Evolutionary conservation across 2,888 invertebrate genomes (phyloP), one percentile per base, ranked within the genome.

Genomic region (Drosophila mulleri): DNA sequence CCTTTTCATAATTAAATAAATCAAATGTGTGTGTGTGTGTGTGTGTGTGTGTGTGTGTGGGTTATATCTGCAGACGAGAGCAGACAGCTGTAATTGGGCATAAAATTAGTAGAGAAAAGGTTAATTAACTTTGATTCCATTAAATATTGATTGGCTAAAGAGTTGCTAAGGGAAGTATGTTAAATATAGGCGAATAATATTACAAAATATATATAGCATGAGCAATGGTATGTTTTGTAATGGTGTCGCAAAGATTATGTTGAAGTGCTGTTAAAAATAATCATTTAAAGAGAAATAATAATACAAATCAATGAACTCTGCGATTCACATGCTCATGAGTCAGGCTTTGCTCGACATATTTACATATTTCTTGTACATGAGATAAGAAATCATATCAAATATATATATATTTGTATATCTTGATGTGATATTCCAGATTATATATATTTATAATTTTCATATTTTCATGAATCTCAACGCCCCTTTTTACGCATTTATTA

Each of bases 1-100:
- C 78, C 73, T 56, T 62, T 59, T 73, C n/a, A 58, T 56, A 62
- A 76, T 61, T 67, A 57, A 63, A 48, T 62, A 67, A 53, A 53
- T 62, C 50, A 67, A 35, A 54, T 29, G 29, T 14, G 42, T 41
- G n/a, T n/a, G n/a, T n/a, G n/a, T n/a, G n/a, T n/a, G 39, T 23
- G 16, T 7, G 26, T 29, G 23, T 41, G 14, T 18, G n/a, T 29
- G 23, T 23, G 26, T 26, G 26, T 26, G 26, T 26, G 47, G 47
- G 26, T 6, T 39, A 39, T 7, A 20, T 0, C 26, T 41, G 8
- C 41, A 56, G 42, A n/a, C 11, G 23, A 39, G 39, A 7, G n/a
- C 41, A 26, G 54, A n/a, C 37, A n/a, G 18, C 26, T 54, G n/a
- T 39, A 35, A 35, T 35, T 53, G 53, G 53, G 37, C 53, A 39